Percentiles rank a stretch among this genome's conserved stretches.
Conservation (phyloP, 2,113 vertebrate genomes). For the Bungarus multicinctus region DNA sequence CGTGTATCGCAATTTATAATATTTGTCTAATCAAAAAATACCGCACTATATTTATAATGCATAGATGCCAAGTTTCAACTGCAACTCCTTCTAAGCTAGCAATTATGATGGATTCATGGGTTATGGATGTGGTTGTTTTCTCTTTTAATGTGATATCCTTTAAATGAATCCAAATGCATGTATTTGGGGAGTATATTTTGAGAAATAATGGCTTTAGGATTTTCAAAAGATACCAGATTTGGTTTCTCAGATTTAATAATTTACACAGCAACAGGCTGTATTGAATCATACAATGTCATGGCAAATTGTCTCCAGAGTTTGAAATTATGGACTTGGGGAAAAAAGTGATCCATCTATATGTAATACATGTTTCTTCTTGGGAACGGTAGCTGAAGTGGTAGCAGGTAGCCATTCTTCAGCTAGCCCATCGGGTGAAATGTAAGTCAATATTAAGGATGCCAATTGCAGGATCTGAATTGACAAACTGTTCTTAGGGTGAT, state of each 20-base stretch:
- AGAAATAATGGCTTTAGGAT: conserved; percentile 12
- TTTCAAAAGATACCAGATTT: conserved; percentile 36
- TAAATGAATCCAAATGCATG: conserved; percentile 33
- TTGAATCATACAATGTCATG: conserved; percentile 10
- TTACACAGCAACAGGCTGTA: conserved; percentile 9
- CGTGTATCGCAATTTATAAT: conserved; percentile 17
- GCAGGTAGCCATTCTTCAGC: neutral
- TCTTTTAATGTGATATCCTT: conserved; percentile 15
- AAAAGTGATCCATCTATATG: conserved; percentile 10
- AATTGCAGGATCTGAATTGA: conserved; percentile 15
- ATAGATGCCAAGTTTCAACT: conserved; percentile 40
- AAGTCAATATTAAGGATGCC: conserved; percentile 39
- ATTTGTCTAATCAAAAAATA: conserved; percentile 46
- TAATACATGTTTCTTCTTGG: neutral
- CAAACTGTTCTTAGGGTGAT: conserved; percentile 7
- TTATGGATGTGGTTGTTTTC: neutral
- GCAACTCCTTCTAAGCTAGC: conserved; percentile 1
- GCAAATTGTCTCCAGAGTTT: conserved; percentile 15
- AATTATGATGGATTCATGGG: conserved; percentile 30
- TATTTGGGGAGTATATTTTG: conserved; percentile 19
- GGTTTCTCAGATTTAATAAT: conserved; percentile 2
- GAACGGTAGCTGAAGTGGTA: conserved; percentile 29
- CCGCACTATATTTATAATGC: conserved; percentile 25
- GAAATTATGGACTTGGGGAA: neutral
- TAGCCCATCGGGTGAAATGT: neutral